Base-by-base conservation (phyloP, 2,888 invertebrate genomes). In the Scelioninae gen. 2 region DNA sequence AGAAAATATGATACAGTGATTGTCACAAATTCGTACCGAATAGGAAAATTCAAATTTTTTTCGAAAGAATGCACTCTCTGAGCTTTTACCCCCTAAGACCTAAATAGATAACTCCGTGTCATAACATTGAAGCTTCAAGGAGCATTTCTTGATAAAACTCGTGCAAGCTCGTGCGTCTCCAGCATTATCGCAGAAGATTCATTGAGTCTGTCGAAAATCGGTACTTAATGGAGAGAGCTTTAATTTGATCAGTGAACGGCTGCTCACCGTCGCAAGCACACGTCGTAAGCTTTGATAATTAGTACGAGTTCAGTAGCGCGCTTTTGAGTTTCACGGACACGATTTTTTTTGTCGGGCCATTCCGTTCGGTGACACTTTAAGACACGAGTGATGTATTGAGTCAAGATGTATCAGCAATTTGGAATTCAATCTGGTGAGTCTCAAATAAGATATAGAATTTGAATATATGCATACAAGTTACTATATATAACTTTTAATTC, bases 101-200 rank as follows among this genome's bases (percentile, higher is more conserved):
- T 74, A 78, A 77, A 75, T 78, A 78, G 81, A 83, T 81, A 82
- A 79, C 76, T 68, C 35, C 77, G 72, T 76, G 72, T 63, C 37
- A 70, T 43, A 65, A 73, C 52, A 52, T 53, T 55, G 65, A 58
- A 25, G 45, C 52, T 68, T 39, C 33, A 25, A 41, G 45, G 41
- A 67, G 45, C 53, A 43, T 33, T 58, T 73, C 73, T 63, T 55
- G 63, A 70, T 70, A 70, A 63, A 75, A 76, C 39, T 74, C 58
- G 45, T 50, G 60, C 55, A 74, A 58, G 72, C 63, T 69, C 78
- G 75, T 52, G 48, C 35, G 45, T 64, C 76, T 78, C 74, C 74
- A 60, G 9, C 28, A 57, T 57, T 53, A 64, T 72, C 58, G 28
- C 41, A 11, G 3, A 28, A 39, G 33, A 65, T 72, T 72, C 60